Percentiles rank a stretch among this genome's conserved stretches.
Conservation (phyloP, 92 coral and sea anemone genomes). For the Paramuricea clavata region DNA sequence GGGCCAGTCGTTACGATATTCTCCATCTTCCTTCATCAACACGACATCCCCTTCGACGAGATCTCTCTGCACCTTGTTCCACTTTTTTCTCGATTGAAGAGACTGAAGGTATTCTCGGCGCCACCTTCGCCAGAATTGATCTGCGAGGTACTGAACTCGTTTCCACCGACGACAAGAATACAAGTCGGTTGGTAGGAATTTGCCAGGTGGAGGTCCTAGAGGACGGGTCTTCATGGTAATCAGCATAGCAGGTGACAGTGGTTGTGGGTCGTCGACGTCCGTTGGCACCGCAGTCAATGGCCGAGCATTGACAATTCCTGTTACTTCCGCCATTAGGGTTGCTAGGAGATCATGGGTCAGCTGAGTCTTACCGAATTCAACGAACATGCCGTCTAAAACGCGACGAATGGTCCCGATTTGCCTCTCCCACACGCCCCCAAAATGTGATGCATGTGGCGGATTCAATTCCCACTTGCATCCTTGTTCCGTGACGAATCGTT, state of each 20-base stretch:
- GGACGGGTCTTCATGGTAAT: not conserved
- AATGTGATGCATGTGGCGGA: slow-evolving; percentile 56
- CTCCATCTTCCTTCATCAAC: slow-evolving; percentile 52
- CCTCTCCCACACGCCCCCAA: not conserved
- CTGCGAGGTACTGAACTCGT: slow-evolving; percentile 9
- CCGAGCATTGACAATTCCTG: too few species aligned
- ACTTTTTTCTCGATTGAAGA: slow-evolving; percentile 39
- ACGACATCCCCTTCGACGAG: slow-evolving; percentile 46
- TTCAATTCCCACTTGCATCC: slow-evolving; percentile 52
- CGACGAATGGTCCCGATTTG: too few species aligned
- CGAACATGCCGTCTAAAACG: too few species aligned
- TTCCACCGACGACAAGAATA: slow-evolving; percentile 64
- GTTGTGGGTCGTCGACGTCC: too few species aligned
- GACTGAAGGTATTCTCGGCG: slow-evolving; percentile 52
- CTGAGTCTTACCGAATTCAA: too few species aligned
- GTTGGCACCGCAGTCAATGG: too few species aligned
- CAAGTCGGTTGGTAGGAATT: slow-evolving; percentile 56
- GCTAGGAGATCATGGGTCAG: too few species aligned
- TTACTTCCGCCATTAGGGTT: too few species aligned
- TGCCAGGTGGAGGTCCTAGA: slow-evolving; percentile 13
- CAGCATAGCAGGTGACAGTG: not conserved
- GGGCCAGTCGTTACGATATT: slow-evolving; percentile 57
- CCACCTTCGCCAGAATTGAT: slow-evolving; percentile 44
- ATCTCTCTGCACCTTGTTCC: slow-evolving; percentile 35
- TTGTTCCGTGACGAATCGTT: slow-evolving; percentile 36